These are phyloP conservation scores for Steatornis caripensis DNA, from an alignment of 2,113 vertebrate genomes.

Conservation along the genomic window DNA sequence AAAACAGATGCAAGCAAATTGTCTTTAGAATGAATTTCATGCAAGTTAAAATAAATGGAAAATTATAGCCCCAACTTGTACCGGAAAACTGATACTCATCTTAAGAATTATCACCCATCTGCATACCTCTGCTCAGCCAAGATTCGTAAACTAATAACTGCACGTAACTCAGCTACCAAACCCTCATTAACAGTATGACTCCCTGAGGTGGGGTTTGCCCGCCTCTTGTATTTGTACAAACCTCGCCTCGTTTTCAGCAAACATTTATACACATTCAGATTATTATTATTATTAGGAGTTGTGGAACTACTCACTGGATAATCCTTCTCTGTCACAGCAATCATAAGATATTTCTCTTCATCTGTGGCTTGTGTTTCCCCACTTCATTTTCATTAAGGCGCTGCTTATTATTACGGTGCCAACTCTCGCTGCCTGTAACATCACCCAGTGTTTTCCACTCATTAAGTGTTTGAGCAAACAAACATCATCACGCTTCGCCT, in stretches of 20 bases:
- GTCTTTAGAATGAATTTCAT: conserved; percentile 11
- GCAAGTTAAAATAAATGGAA: conserved; percentile 45
- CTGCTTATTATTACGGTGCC: not conserved
- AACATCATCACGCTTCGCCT: not conserved
- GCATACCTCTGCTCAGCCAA: conserved; percentile 7
- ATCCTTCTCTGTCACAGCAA: not conserved
- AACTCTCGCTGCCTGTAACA: not conserved
- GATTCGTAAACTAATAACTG: not conserved
- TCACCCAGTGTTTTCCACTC: not conserved
- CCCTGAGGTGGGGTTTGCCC: not conserved
- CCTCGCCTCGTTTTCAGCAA: not conserved
- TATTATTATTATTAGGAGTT: not conserved
- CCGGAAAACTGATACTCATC: conserved; percentile 22
- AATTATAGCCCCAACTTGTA: not conserved
- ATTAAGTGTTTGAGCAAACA: not conserved
- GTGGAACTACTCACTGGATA: not conserved
- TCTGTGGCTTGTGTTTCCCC: not conserved
- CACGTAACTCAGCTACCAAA: not conserved
- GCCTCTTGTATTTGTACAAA: not conserved
- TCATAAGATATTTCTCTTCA: not conserved
- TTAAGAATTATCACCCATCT: conserved; percentile 30
- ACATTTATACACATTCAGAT: not conserved
- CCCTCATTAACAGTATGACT: not conserved
- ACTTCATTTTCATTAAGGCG: not conserved
- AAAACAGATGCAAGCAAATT: conserved; percentile 25